Base-by-base conservation (phyloP, 1,140 invertebrate species). In the Dendrolimus punctatus region DNA sequence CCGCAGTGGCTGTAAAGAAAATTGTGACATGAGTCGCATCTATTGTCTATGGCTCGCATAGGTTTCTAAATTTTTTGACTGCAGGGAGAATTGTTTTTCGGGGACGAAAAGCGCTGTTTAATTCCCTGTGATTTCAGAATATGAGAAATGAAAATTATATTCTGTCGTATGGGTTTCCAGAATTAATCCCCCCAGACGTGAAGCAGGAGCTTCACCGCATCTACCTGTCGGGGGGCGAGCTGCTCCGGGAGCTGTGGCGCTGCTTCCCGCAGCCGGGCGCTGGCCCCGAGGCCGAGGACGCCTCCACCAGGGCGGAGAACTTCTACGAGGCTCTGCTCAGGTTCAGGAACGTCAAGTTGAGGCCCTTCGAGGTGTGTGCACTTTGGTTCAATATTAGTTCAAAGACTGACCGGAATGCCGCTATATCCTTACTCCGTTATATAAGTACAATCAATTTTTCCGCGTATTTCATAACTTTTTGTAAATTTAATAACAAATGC, bases 201-300 rank as follows among this genome's bases (percentile, higher is more conserved):
- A 94, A 96, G 75, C 90, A 91, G 42, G 96, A 98, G 73, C 87
- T 98, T 7, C 89, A 93, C 45, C 91, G 93, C 56, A 87, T 97
- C 39, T 98, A 98, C 87, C 88, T 93, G 8, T 95, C 95, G 8
- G 88, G 95, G 3, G 92, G 94, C 60, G 97, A 99, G 88, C 86
- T 99, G 45, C 81, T 99, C 6, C 91, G 94, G 54, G 96, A 98
- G 85, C 97, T 99, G 87, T 99, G 97, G 97, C 90, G 92, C 38
- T 95, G 95, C 80, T 98, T 99, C 87, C 97, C 97, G 47, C 93
- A 94, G 7, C 95, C 94, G 0, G 94, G 92, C 6, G 90, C 92
- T 41, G 44, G 45, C n/a, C 40, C 60, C 0, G 66, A 60, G 6
- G 36, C 57, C 0, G 68, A 68, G n/a, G 90, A 92, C 50, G 81